Evolutionary conservation across 2,113 vertebrate genomes (phyloP).

Genomic region (Perognathus longimembris): DNA sequence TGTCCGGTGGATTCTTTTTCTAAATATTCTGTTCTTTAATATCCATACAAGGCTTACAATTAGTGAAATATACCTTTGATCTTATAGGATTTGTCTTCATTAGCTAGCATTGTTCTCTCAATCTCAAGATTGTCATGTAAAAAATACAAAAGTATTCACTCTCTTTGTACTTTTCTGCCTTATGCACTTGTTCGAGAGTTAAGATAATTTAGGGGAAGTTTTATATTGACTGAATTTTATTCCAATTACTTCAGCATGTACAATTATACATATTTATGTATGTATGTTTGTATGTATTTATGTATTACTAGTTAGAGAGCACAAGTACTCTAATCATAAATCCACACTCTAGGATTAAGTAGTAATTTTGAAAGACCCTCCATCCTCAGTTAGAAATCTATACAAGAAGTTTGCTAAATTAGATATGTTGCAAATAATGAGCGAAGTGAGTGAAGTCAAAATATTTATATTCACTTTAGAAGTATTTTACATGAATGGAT

Average conservation of each 20-base stretch:
- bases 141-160: not conserved
- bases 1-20: not conserved
- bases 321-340: not conserved
- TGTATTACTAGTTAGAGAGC: not conserved
- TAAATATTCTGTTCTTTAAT: not conserved
- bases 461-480: not conserved
- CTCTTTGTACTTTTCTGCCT: not conserved
- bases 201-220: slow-evolving; percentile 14
- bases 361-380: slow-evolving; percentile 36
- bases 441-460: slow-evolving; percentile 14
- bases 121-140: slow-evolving; percentile 4
- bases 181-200: not conserved
- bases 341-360: not conserved
- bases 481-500: not conserved
- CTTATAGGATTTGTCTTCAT: slow-evolving; percentile 11
- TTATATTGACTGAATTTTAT: slow-evolving; percentile 10
- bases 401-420: not conserved
- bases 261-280: not conserved
- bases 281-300: not conserved
- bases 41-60: not conserved
- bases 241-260: not conserved
- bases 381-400: slow-evolving; percentile 5
- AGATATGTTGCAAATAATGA: not conserved
- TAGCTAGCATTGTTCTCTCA: slow-evolving; percentile 1
- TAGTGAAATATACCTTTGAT: not conserved